phyloP scores from a whole-genome alignment of 2,797 vertebrate species.

The Pseudopleuronectes americanus region DNA sequence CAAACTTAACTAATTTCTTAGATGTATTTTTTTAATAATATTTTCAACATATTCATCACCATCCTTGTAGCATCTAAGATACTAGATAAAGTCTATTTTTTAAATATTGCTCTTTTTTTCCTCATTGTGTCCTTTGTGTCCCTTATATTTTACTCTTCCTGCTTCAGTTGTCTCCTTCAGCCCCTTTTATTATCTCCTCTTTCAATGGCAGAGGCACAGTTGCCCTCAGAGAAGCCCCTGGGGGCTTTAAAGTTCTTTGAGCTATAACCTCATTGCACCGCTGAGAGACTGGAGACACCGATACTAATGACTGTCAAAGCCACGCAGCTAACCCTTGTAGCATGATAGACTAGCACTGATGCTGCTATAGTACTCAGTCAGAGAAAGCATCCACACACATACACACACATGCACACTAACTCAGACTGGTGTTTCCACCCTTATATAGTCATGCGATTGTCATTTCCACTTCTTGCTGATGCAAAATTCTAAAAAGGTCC shows the following conservation, averaged over 20 bases:
- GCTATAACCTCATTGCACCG: conserved; percentile 58
- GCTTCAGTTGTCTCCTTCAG: conserved; percentile 17
- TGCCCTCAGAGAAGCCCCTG: conserved; percentile 46
- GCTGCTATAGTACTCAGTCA: conserved; percentile 11
- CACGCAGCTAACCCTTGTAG: conserved; percentile 15
- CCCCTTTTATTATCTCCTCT: conserved; percentile 12
- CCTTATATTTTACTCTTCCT: not conserved
- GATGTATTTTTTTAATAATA: too few relatives aligned
- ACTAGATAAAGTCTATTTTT: too few relatives aligned
- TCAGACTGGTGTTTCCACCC: not conserved
- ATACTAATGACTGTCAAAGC: conserved; percentile 69
- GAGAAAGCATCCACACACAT: not conserved
- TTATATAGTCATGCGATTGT: too few relatives aligned
- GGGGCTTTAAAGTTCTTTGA: conserved; percentile 49
- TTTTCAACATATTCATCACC: too few relatives aligned
- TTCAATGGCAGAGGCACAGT: conserved; percentile 20
- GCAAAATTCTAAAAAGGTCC: too few relatives aligned
- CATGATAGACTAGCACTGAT: conserved; percentile 25
- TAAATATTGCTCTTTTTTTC: not conserved
- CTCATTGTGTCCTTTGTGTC: too few relatives aligned
- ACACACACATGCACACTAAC: not conserved
- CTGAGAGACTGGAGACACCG: conserved; percentile 62
- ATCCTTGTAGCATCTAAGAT: too few relatives aligned
- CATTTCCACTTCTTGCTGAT: too few relatives aligned
- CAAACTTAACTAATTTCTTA: too few relatives aligned